Evolutionary conservation across 2,797 vertebrate genomes (phyloP).

Genomic region (Psittacula derbiana): DNA sequence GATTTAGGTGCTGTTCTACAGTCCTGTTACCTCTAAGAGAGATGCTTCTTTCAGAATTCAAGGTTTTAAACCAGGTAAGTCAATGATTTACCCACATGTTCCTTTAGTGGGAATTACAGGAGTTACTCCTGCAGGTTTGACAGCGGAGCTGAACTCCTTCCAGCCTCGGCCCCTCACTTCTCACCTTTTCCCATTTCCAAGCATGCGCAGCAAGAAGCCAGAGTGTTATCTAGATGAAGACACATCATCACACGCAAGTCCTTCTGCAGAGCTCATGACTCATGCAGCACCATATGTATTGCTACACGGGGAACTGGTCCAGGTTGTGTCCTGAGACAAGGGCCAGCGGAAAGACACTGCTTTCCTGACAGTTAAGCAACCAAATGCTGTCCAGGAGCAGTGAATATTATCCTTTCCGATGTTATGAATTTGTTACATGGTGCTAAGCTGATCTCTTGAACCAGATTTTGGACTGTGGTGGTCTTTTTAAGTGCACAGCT

Average conservation of each 20-base stretch:
- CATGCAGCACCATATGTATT: accelerated
- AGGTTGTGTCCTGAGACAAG: background rate
- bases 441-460: background rate
- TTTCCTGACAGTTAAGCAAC: background rate
- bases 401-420: background rate
- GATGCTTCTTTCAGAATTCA: background rate
- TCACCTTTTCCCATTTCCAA: background rate
- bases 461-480: background rate
- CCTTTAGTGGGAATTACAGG: background rate
- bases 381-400: background rate
- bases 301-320: background rate
- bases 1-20: background rate
- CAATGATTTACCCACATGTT: background rate
- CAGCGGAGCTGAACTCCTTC: background rate
- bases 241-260: background rate
- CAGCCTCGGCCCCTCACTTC: background rate
- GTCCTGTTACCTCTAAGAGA: background rate
- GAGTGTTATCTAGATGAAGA: background rate
- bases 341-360: background rate
- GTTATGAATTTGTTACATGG: background rate
- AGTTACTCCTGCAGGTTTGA: background rate
- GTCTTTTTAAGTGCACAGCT: background rate
- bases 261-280: background rate
- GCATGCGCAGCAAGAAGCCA: accelerated
- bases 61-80: background rate